A percentile compares a stretch with the other conserved stretches of the same genome.
Evolutionary conservation across 2,113 vertebrate species (phyloP).

Genomic region (Dermatemys mawii): DNA sequence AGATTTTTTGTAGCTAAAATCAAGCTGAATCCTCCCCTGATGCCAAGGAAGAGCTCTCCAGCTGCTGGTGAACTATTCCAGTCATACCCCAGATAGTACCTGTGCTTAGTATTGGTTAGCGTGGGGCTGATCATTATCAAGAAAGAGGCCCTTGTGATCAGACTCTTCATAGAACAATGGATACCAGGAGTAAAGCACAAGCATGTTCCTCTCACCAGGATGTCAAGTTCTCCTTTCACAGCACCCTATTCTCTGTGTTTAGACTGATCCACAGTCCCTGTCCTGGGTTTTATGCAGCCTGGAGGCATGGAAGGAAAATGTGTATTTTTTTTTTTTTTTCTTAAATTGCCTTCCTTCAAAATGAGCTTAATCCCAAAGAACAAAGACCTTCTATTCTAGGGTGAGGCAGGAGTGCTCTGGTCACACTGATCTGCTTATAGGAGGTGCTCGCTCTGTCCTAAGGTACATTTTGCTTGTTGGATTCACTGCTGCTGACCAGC

Average conservation of each 20-base stretch:
- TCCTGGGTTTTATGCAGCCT: constrained; percentile 26
- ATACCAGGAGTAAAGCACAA: neutral
- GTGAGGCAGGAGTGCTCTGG: constrained; percentile 59
- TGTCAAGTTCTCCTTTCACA: constrained; percentile 24
- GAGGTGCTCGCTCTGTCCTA: constrained; percentile 69
- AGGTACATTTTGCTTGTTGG: constrained; percentile 79
- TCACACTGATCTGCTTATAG: constrained; percentile 56
- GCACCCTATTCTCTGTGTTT: neutral
- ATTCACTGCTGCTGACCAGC: constrained; percentile 80
- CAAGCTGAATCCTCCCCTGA: neutral
- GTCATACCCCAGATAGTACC: neutral
- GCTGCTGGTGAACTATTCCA: constrained; percentile 28
- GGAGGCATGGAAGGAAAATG: constrained; percentile 23
- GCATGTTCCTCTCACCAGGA: neutral
- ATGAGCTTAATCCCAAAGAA: constrained; percentile 76
- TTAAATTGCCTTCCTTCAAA: constrained; percentile 47
- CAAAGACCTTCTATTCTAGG: constrained; percentile 56
- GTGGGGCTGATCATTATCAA: neutral
- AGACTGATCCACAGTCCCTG: constrained; percentile 10
- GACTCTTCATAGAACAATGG: neutral
- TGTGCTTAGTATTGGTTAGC: constrained; percentile 1
- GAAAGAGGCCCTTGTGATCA: constrained; percentile 12
- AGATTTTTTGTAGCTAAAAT: constrained; percentile 13
- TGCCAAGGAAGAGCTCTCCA: constrained; percentile 16
- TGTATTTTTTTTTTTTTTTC: neutral